These are phyloP conservation scores for Diogma glabrata DNA, from an alignment of 2,888 invertebrate species.

Conservation along the genomic window DNA sequence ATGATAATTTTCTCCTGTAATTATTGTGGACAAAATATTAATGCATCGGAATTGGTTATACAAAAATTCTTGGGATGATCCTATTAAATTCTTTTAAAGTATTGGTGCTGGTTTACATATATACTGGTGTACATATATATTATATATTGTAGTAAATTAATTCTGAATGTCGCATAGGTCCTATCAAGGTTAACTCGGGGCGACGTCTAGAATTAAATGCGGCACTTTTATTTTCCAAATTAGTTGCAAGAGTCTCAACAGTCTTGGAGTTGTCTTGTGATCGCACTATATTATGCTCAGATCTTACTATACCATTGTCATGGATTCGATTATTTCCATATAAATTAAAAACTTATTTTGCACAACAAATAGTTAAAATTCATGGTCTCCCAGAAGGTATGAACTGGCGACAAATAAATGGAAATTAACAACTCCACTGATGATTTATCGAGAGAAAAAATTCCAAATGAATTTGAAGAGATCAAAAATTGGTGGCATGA, in stretches of 20 bases:
- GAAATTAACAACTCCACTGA: constrained; percentile 17
- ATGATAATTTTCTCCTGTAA: no score
- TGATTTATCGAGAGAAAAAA: constrained; percentile 15
- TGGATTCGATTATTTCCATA: no score
- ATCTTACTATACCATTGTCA: no score
- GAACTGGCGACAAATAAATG: neutral
- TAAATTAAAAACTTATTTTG: no score
- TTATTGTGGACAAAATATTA: no score
- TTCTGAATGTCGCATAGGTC: no score
- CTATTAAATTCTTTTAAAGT: constrained; percentile 13
- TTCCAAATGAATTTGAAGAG: neutral
- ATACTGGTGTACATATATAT: constrained; percentile 10
- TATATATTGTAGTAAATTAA: constrained; percentile 10
- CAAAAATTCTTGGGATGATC: constrained; percentile 20
- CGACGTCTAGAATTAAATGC: constrained; percentile 24
- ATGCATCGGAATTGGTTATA: constrained; percentile 19
- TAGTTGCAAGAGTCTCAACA: constrained; percentile 17
- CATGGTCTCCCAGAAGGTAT: neutral
- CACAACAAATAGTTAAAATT: neutral
- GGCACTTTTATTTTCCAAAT: constrained; percentile 19
- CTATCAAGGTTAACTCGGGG: constrained; percentile 19
- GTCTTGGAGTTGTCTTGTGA: constrained; percentile 16
- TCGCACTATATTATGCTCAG: constrained; percentile 20
- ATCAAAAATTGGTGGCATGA: constrained; percentile 4
- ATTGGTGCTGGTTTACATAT: no score